A percentile compares a stretch with the other conserved stretches of the same genome.
phyloP scores from a whole-genome alignment of 2,888 invertebrate genomes.

The Brachynemurus nebulosus region DNA sequence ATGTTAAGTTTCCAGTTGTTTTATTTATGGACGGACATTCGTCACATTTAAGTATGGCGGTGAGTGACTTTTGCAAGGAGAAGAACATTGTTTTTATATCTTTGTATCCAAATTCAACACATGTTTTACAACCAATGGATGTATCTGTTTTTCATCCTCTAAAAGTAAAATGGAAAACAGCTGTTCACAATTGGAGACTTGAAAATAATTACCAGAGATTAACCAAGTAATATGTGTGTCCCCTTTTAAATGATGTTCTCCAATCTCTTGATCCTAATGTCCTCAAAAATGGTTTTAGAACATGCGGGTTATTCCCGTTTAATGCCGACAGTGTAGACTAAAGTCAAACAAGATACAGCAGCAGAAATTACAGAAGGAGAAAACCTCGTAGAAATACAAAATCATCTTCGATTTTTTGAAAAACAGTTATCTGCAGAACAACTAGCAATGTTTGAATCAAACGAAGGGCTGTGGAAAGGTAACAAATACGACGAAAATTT shows the following conservation, averaged over 20 bases:
- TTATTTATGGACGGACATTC: not conserved
- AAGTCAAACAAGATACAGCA: too few relatives aligned
- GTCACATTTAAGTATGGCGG: not conserved
- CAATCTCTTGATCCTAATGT: too few relatives aligned
- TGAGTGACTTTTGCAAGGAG: not conserved
- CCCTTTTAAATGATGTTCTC: too few relatives aligned
- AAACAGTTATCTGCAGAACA: too few relatives aligned
- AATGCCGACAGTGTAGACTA: not conserved
- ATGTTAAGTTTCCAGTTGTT: not conserved
- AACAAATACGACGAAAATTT: too few relatives aligned
- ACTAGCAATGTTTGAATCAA: too few relatives aligned
- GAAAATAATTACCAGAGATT: not conserved
- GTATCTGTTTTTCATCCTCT: not conserved
- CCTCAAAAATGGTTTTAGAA: not conserved
- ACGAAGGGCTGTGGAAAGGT: too few relatives aligned
- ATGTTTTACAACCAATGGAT: slow-evolving; percentile 1
- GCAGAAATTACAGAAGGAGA: too few relatives aligned
- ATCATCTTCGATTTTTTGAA: too few relatives aligned
- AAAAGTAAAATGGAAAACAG: not conserved
- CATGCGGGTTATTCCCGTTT: not conserved
- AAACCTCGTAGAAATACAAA: too few relatives aligned
- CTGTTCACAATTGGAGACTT: not conserved
- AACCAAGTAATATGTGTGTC: not conserved
- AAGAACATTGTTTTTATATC: not conserved
- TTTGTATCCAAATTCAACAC: not conserved